Evolutionary conservation across 1,140 invertebrate genomes (phyloP), one percentile per base, ranked within the genome.

Genomic region (Phymorhynchus buccinoides): DNA sequence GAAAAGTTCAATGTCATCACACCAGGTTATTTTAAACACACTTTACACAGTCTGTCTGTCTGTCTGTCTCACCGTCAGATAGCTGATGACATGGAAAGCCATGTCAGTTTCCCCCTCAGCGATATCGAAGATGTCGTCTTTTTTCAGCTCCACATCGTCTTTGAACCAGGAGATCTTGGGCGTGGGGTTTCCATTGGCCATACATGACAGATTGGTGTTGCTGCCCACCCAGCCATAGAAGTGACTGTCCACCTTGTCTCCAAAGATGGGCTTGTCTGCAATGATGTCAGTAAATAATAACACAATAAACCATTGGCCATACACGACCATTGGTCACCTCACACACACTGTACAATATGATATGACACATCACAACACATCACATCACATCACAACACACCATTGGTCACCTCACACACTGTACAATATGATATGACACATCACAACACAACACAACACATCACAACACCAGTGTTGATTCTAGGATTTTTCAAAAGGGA

Each of bases 201-300:
- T 94, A 92, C 95, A 96, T 83, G 93, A 94, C 84, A 96, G 90
- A 86, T 94, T 95, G 81, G 96, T 96, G 4, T 95, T 95, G 27
- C 95, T 95, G 82, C 96, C 96, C 94, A 98, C 97, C 35, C 96
- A 95, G 14, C 96, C 95, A 94, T 96, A 96, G 3, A 97, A 94
- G 90, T 97, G 96, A 6, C 96, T 95, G 0, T 96, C 39, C 35
- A 42, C 35, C 16, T 78, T 22, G 39, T 44, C 44, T 22, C 39
- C 44, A 30, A 78, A 78, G 39, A 27, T 78, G 16, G 77, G 77
- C 39, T 42, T 78, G 77, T 44, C 77, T 78, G 44, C 39, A n/a
- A n/a, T n/a, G n/a, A n/a, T n/a, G n/a, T n/a, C n/a, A n/a, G n/a
- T n/a, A n/a, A n/a, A n/a, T n/a, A n/a, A 32, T 1, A 73, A 32